These are phyloP conservation scores for Lasioglossum leucozonium DNA, from an alignment of 2,888 invertebrate genomes.

Conservation along the genomic window DNA sequence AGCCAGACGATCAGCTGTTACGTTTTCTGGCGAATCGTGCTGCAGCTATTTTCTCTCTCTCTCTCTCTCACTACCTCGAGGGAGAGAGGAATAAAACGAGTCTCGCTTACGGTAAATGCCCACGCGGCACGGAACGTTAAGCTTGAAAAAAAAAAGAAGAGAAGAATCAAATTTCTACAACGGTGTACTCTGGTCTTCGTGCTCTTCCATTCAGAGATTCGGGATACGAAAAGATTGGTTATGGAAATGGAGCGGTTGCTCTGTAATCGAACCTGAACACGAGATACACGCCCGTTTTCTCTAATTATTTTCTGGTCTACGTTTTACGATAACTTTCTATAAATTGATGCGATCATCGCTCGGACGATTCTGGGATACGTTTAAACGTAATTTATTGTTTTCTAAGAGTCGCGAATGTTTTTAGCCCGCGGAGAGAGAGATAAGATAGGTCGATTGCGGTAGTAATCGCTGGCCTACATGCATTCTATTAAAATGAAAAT, in stretches of 20 bases:
- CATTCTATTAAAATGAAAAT: background rate
- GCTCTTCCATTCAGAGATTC: background rate
- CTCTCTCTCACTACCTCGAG: background rate
- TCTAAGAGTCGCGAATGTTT: background rate
- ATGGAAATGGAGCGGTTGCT: background rate
- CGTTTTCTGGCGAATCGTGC: slow-evolving; percentile 9
- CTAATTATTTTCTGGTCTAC: background rate
- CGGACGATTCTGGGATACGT: background rate
- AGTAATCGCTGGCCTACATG: background rate
- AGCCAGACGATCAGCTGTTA: slow-evolving; percentile 9
- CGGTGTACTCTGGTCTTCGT: background rate
- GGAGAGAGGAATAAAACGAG: slow-evolving; percentile 10
- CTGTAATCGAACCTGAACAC: background rate
- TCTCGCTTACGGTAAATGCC: slow-evolving; percentile 24
- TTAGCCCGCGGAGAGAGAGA: background rate
- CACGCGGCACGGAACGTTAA: slow-evolving; percentile 12
- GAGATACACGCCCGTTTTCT: background rate
- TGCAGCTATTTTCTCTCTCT: background rate
- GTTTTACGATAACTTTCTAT: background rate
- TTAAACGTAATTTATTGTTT: background rate
- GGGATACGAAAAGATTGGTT: background rate
- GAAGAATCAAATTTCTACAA: slow-evolving; percentile 7
- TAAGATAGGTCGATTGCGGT: background rate
- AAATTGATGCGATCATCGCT: background rate
- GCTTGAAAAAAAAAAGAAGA: background rate